Evolutionary conservation across 30 jellyfish, hydroid and myxozoan species (phyloP).

Genomic region (Chironex yamaguchii): DNA sequence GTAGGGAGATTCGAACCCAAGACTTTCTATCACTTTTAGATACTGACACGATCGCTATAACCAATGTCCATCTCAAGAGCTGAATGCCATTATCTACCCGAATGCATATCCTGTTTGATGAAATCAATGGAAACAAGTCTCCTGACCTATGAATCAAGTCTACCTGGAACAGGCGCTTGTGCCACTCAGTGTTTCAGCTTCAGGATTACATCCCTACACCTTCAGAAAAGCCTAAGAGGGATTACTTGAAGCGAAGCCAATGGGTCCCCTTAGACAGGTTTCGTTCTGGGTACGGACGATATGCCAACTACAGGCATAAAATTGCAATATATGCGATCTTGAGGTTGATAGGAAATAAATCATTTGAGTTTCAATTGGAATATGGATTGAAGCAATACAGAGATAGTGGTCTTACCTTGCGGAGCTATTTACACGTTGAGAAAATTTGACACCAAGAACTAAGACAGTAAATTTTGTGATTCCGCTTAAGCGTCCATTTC

Average conservation of each 20-base stretch:
- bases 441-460: constrained; percentile 62
- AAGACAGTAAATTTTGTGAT: constrained; percentile 49
- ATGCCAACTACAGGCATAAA: not conserved
- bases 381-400: no score
- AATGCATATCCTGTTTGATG: not conserved
- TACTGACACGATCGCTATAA: not conserved
- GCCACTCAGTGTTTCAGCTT: not conserved
- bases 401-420: constrained; percentile 25
- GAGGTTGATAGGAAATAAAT: no score
- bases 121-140: not conserved
- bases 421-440: constrained; percentile 46
- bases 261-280: not conserved
- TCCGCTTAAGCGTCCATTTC: no score
- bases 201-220: not conserved
- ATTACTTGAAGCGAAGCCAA: not conserved
- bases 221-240: not conserved
- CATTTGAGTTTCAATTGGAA: no score
- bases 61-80: not conserved
- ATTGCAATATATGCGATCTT: no score
- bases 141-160: not conserved
- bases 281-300: not conserved
- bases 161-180: not conserved
- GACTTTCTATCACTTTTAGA: no score
- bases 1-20: no score
- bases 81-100: not conserved